Conservation (phyloP, 2,113 vertebrate genomes). For the Pomatostomus ruficeps region DNA sequence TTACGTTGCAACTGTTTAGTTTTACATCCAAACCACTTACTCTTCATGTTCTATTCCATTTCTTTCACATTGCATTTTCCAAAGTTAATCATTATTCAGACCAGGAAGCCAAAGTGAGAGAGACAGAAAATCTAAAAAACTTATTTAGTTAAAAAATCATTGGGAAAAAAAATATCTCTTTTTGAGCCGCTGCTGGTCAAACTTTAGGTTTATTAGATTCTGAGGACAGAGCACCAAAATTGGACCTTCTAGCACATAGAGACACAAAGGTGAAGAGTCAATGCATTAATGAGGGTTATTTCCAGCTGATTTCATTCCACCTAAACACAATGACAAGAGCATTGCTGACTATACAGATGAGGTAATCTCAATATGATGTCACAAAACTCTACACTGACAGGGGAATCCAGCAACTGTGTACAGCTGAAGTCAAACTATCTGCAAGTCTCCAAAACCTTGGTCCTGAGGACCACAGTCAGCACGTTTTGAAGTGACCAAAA, state of each 20-base stretch:
- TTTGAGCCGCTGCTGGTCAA: background rate
- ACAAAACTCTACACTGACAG: background rate
- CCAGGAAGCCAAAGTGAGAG: background rate
- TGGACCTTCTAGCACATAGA: background rate
- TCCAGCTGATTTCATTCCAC: background rate
- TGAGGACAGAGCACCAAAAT: background rate
- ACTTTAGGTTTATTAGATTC: background rate
- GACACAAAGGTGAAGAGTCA: background rate
- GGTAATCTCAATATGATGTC: background rate
- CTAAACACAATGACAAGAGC: background rate
- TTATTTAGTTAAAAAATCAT: background rate
- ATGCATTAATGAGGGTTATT: background rate
- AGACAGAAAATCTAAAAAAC: background rate
- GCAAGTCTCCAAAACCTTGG: background rate
- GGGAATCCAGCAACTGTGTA: background rate
- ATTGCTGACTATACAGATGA: rapidly evolving
- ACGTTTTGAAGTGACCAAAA: background rate
- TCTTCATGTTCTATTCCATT: background rate
- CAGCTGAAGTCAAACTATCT: background rate
- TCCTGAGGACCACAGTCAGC: background rate
- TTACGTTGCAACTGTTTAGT: background rate
- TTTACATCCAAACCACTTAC: background rate
- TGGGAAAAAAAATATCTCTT: background rate
- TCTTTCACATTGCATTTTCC: background rate
- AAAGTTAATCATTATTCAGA: background rate